Evolutionary conservation across 2,888 invertebrate genomes (phyloP).

Genomic region (Lasius platythorax): DNA sequence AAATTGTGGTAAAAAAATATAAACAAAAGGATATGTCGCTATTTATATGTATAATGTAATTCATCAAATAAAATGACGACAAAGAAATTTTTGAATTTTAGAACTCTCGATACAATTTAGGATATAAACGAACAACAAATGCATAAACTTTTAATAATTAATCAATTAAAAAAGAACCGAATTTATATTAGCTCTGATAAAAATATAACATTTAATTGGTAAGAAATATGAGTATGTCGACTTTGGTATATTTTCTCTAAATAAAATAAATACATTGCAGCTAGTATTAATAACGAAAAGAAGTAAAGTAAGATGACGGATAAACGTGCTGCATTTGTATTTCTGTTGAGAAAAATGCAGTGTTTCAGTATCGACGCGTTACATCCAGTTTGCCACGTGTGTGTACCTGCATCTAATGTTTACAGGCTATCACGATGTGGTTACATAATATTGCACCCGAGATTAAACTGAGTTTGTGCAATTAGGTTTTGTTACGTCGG

Average conservation of each 20-base stretch:
- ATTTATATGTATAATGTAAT: too few species aligned
- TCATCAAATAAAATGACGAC: too few species aligned
- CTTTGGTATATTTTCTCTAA: neutral
- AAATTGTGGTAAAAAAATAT: too few species aligned
- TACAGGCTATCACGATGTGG: slow-evolving; percentile 14
- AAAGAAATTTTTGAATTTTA: too few species aligned
- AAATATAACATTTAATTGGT: neutral
- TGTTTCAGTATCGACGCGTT: neutral
- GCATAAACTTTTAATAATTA: neutral
- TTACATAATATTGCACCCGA: slow-evolving; percentile 23
- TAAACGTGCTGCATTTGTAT: too few species aligned
- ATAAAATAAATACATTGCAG: neutral
- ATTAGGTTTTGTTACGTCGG: slow-evolving; percentile 40
- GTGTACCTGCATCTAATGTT: slow-evolving; percentile 17
- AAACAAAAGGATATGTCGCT: too few species aligned
- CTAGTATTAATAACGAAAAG: neutral
- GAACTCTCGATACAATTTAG: neutral
- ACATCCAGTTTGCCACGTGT: slow-evolving; percentile 4
- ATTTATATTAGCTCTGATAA: neutral
- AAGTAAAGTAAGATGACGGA: neutral
- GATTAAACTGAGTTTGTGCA: slow-evolving; percentile 41
- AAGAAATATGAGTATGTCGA: neutral
- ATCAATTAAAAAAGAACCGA: neutral
- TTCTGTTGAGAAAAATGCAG: neutral
- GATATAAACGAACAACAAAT: neutral